Conservation (phyloP, 2,888 invertebrate genomes). For the Hemistola chrysoprasaria region DNA sequence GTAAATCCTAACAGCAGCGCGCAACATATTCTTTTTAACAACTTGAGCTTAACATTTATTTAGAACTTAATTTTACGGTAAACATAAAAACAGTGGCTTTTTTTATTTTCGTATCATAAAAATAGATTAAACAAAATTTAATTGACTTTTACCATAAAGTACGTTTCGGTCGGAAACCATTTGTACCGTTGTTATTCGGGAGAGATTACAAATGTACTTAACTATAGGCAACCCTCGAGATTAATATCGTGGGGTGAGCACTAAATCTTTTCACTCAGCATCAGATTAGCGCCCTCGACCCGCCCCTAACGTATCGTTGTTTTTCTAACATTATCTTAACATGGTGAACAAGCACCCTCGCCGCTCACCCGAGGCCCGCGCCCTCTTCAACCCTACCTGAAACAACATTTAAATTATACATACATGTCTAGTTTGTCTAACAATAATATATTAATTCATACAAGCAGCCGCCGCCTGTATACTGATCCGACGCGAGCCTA, state of each 20-base stretch:
- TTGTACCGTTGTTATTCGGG: conserved; percentile 22
- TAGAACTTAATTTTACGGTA: no score
- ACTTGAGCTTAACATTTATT: no score
- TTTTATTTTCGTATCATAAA: conserved; percentile 2
- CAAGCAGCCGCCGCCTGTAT: conserved; percentile 24
- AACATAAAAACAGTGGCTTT: no score
- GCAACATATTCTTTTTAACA: no score
- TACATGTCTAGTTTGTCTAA: conserved; percentile 22
- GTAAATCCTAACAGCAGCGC: no score
- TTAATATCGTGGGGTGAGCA: conserved; percentile 60
- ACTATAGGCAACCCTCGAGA: conserved; percentile 39
- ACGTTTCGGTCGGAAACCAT: conserved; percentile 20
- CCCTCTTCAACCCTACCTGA: conserved; percentile 51
- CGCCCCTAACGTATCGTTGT: conserved; percentile 55
- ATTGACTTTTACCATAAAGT: conserved; percentile 20
- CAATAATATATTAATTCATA: conserved; percentile 31
- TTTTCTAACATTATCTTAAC: conserved; percentile 70
- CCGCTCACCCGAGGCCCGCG: conserved; percentile 34
- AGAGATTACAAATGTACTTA: conserved; percentile 31
- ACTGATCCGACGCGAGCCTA: conserved; percentile 22
- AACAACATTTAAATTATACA: conserved; percentile 49
- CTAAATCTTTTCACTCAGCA: conserved; percentile 73
- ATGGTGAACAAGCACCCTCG: conserved; percentile 54
- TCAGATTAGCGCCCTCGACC: conserved; percentile 65
- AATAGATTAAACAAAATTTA: conserved; percentile 19